These are phyloP conservation scores for Muricea muricata DNA, from an alignment of 92 coral and sea anemone genomes.

Conservation along the genomic window DNA sequence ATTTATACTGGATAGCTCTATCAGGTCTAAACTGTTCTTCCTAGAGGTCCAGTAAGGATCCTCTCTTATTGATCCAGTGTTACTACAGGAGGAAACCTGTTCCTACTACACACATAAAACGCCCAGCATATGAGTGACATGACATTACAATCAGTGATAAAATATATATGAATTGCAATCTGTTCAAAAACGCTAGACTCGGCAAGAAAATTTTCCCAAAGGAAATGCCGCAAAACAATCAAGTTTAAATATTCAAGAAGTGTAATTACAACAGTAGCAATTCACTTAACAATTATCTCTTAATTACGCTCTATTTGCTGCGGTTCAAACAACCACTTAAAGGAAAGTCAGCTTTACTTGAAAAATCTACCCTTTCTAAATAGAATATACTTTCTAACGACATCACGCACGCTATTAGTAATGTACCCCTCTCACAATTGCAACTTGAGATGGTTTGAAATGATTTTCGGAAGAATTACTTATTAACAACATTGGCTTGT, in stretches of 20 bases:
- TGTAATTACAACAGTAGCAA: slow-evolving; percentile 16
- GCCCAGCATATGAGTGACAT: too few species aligned
- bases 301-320: slow-evolving; percentile 1
- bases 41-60: not conserved
- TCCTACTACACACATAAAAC: too few species aligned
- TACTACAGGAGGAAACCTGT: not conserved
- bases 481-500: not conserved
- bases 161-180: too few species aligned
- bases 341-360: not conserved
- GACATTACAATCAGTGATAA: too few species aligned
- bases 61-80: not conserved
- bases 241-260: slow-evolving; percentile 14
- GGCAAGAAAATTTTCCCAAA: not conserved
- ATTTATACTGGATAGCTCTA: not conserved
- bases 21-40: not conserved
- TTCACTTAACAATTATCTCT: too few species aligned
- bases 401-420: not conserved
- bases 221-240: not conserved
- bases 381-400: not conserved
- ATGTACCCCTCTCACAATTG: not conserved
- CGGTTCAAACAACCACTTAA: not conserved
- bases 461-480: not conserved
- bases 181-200: not conserved
- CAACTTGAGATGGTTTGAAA: not conserved
- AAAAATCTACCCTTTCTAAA: not conserved